Conservation (phyloP, 2,797 vertebrate species). For the Cheirogaleus major region DNA sequence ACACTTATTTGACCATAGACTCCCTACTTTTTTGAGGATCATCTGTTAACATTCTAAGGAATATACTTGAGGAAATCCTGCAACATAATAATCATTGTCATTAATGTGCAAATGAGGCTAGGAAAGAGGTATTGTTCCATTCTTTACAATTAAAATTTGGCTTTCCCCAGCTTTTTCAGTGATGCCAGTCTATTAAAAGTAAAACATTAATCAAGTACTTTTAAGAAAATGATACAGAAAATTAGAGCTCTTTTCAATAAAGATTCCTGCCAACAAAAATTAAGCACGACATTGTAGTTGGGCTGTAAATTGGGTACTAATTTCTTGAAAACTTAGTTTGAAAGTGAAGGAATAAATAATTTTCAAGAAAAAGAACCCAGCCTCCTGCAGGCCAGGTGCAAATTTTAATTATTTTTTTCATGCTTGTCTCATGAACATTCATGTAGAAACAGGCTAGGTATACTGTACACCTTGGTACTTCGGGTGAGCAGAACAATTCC, state of each 20-base stretch:
- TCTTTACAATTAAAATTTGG: constrained; percentile 39
- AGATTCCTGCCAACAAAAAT: constrained; percentile 55
- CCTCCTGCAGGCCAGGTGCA: background rate
- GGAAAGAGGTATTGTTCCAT: constrained; percentile 16
- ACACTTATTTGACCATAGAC: background rate
- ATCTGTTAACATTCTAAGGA: constrained; percentile 17
- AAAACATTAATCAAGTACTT: constrained; percentile 33
- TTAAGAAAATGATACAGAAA: constrained; percentile 31
- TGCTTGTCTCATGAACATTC: background rate
- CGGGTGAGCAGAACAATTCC: background rate
- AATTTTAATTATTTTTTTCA: constrained; percentile 55
- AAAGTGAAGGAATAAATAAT: constrained; percentile 40
- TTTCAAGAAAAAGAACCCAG: constrained; percentile 32
- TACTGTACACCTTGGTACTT: background rate
- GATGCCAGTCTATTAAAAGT: background rate
- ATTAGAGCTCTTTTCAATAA: constrained; percentile 15
- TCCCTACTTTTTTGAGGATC: background rate
- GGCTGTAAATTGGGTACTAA: background rate
- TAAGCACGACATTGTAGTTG: constrained; percentile 10
- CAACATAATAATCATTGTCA: background rate
- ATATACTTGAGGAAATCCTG: background rate
- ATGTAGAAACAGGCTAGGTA: constrained; percentile 11
- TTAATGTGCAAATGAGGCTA: background rate
- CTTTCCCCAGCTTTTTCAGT: background rate
- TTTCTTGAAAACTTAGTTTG: constrained; percentile 24